A percentile compares a stretch with the other conserved stretches of the same genome.
Evolutionary conservation across 2,797 vertebrate species (phyloP).

Genomic region (Luscinia luscinia): DNA sequence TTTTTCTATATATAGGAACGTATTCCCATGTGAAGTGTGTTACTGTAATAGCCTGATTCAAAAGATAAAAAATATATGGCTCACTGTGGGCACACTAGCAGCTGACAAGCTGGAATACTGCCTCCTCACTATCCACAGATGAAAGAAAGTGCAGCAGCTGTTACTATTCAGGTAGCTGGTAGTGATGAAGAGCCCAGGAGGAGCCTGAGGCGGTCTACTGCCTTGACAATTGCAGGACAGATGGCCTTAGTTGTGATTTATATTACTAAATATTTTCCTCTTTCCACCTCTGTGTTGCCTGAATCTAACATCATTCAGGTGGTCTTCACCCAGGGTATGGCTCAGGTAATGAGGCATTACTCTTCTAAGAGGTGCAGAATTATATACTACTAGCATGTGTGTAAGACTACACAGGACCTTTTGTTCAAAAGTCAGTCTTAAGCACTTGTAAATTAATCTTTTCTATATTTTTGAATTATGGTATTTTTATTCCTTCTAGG

Average conservation of each 20-base stretch:
- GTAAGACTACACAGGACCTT: background rate
- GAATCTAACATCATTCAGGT: background rate
- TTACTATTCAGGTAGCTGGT: constrained; percentile 72
- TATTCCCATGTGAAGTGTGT: constrained; percentile 10
- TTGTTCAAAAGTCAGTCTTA: background rate
- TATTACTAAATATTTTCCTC: constrained; percentile 55
- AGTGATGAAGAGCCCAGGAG: constrained; percentile 70
- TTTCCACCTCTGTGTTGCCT: constrained; percentile 35
- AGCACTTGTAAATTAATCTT: background rate
- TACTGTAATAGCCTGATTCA: constrained; percentile 46
- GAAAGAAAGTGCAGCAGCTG: constrained; percentile 72
- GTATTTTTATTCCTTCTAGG: background rate
- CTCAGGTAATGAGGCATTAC: constrained; percentile 12
- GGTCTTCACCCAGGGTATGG: constrained; percentile 23
- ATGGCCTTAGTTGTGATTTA: constrained; percentile 65
- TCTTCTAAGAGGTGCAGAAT: constrained; percentile 6
- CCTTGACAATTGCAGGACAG: constrained; percentile 71
- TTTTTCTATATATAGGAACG: constrained; percentile 39
- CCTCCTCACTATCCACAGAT: constrained; percentile 53
- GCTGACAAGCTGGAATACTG: constrained; percentile 65
- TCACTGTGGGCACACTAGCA: constrained; percentile 48
- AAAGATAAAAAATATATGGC: constrained; percentile 67
- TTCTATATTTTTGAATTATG: constrained; percentile 1
- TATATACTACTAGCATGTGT: background rate
- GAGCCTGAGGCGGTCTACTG: constrained; percentile 61